Percentiles rank a stretch among this genome's conserved stretches.
Conservation (phyloP, 2,888 invertebrate species). For the Neoascia interrupta region DNA sequence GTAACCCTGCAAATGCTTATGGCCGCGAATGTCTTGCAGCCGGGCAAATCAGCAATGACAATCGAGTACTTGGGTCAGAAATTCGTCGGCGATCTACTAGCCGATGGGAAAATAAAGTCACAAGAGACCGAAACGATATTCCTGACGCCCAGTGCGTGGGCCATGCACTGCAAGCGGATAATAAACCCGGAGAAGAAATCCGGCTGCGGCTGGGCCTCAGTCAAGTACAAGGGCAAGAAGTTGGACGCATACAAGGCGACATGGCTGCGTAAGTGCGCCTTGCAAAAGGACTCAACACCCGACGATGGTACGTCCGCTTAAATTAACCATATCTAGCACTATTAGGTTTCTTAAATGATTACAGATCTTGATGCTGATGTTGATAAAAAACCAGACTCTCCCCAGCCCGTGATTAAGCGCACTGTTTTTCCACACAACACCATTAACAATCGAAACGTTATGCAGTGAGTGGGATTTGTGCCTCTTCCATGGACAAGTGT, state of each 20-base stretch:
- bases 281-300: slow-evolving; percentile 81
- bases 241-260: slow-evolving; percentile 93
- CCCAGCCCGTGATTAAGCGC: slow-evolving; percentile 83
- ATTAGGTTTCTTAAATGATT: slow-evolving; percentile 34
- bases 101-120: slow-evolving; percentile 93
- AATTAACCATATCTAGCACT: slow-evolving; percentile 3
- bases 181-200: slow-evolving; percentile 95
- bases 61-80: slow-evolving; percentile 96
- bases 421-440: slow-evolving; percentile 88
- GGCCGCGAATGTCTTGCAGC: slow-evolving; percentile 90
- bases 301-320: slow-evolving; percentile 73
- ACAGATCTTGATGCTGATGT: slow-evolving; percentile 83
- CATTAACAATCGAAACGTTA: slow-evolving; percentile 86
- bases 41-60: slow-evolving; percentile 91
- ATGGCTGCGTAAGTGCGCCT: slow-evolving; percentile 87
- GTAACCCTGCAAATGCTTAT: slow-evolving; percentile 93
- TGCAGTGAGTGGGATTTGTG: slow-evolving; percentile 83
- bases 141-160: slow-evolving; percentile 95
- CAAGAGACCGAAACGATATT: slow-evolving; percentile 93
- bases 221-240: slow-evolving; percentile 92
- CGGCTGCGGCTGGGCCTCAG: slow-evolving; percentile 96
- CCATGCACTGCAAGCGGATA: slow-evolving; percentile 93
- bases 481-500: background rate
- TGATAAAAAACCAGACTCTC: slow-evolving; percentile 83
- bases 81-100: slow-evolving; percentile 91